These are phyloP conservation scores for Prosopocoilus inquinatus DNA, from an alignment of 2,888 invertebrate genomes.

Conservation along the genomic window DNA sequence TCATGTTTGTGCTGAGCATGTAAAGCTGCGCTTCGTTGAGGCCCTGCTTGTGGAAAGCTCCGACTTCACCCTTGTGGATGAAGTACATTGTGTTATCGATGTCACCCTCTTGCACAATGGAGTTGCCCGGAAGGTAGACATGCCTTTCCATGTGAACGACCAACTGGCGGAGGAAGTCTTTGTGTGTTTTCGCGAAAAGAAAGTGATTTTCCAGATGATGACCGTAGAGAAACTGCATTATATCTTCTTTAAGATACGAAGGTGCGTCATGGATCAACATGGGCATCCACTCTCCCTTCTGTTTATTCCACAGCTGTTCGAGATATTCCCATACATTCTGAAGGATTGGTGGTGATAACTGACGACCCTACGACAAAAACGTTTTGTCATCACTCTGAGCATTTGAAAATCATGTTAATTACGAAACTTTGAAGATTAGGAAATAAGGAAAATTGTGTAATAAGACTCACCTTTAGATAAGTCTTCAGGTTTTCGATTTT, in stretches of 20 bases:
- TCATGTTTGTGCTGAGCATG: conserved; percentile 11
- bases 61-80: conserved; percentile 55
- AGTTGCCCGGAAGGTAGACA: conserved; percentile 56
- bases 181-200: conserved; percentile 52
- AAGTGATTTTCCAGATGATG: conserved; percentile 52
- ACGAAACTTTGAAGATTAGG: neutral
- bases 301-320: conserved; percentile 53
- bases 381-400: too few relatives aligned
- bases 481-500: conserved; percentile 19
- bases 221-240: conserved; percentile 54
- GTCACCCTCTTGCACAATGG: conserved; percentile 56
- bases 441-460: neutral
- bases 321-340: conserved; percentile 57
- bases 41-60: conserved; percentile 15
- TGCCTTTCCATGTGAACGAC: conserved; percentile 54
- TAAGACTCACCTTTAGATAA: conserved; percentile 20
- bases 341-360: conserved; percentile 37
- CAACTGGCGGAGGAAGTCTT: conserved; percentile 53
- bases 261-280: conserved; percentile 22
- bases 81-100: conserved; percentile 56
- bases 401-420: too few relatives aligned
- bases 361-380: conserved; percentile 14
- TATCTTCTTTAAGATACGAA: conserved; percentile 36
- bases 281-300: conserved; percentile 54
- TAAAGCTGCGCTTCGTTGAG: conserved; percentile 14